A percentile compares a stretch with the other conserved stretches of the same genome.
These are phyloP conservation scores for Zoanthus gigantus DNA, from an alignment of 92 coral and sea anemone genomes.

Conservation along the genomic window DNA sequence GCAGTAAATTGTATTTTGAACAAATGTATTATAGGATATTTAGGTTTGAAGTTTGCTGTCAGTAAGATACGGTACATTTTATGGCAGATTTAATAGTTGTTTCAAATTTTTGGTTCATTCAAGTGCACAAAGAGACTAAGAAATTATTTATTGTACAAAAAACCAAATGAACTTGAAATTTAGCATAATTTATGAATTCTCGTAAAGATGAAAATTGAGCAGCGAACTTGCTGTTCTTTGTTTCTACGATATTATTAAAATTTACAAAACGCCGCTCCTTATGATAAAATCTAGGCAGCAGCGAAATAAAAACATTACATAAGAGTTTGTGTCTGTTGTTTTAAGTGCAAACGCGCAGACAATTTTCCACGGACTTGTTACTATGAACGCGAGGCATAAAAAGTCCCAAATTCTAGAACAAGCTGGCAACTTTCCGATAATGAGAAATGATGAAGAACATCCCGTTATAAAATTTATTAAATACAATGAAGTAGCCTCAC, in stretches of 20 bases:
- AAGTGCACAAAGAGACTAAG: constrained; percentile 25
- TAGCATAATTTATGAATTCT: constrained; percentile 53
- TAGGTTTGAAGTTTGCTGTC: constrained; percentile 58
- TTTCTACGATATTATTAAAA: neutral
- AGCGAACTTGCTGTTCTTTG: neutral
- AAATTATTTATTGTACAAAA: constrained; percentile 46
- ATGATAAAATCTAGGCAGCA: constrained; percentile 36
- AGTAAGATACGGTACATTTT: constrained; percentile 13
- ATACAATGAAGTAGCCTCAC: no score
- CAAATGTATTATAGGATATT: constrained; percentile 76
- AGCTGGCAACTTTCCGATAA: no score
- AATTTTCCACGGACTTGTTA: no score
- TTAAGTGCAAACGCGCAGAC: neutral
- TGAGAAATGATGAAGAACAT: no score
- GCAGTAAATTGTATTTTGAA: constrained; percentile 87
- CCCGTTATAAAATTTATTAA: no score
- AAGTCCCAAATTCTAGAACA: no score
- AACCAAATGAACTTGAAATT: constrained; percentile 23
- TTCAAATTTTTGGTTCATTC: constrained; percentile 40
- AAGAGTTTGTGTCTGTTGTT: neutral
- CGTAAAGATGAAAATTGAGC: constrained; percentile 12
- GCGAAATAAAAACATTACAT: constrained; percentile 26
- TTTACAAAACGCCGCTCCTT: constrained; percentile 5
- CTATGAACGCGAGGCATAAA: no score
- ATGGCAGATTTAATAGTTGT: constrained; percentile 49